phyloP scores from a whole-genome alignment of 2,797 vertebrate species.

The Loriculus beryllinus region DNA sequence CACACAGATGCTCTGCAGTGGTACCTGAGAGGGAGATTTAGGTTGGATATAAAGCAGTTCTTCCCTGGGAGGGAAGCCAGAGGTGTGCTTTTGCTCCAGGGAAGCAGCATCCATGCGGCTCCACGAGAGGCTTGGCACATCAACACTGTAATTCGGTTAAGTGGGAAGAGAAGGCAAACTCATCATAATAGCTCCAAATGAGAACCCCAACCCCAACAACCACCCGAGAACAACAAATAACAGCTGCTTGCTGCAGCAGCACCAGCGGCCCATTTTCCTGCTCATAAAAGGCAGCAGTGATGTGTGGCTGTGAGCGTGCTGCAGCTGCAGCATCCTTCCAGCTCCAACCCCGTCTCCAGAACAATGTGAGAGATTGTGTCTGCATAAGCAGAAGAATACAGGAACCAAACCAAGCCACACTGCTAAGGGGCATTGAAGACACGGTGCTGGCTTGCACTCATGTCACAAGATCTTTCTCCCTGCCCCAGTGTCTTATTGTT shows the following conservation, averaged over 20 bases:
- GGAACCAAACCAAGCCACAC: background rate
- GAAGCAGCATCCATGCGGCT: background rate
- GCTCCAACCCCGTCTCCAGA: constrained; percentile 14
- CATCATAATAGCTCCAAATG: constrained; percentile 49
- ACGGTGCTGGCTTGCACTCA: background rate
- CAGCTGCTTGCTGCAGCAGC: constrained; percentile 66
- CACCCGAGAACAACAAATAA: constrained; percentile 67
- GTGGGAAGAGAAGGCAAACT: constrained; percentile 61
- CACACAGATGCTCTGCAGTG: background rate
- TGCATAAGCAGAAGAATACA: background rate
- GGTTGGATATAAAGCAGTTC: background rate
- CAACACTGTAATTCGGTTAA: constrained; percentile 63
- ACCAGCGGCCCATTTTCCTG: constrained; percentile 58
- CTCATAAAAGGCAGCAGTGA: constrained; percentile 48
- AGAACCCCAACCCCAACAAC: constrained; percentile 36
- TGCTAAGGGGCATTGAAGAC: background rate
- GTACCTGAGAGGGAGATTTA: background rate
- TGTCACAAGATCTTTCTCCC: background rate
- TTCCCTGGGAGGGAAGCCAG: background rate
- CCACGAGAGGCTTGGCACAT: background rate
- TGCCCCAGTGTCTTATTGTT: background rate
- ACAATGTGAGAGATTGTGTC: constrained; percentile 15
- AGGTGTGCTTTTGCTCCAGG: background rate
- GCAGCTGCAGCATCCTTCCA: constrained; percentile 62
- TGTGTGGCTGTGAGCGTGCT: background rate